Base-by-base conservation (phyloP, 2,113 vertebrate species). In the Brachyistius frenatus region DNA sequence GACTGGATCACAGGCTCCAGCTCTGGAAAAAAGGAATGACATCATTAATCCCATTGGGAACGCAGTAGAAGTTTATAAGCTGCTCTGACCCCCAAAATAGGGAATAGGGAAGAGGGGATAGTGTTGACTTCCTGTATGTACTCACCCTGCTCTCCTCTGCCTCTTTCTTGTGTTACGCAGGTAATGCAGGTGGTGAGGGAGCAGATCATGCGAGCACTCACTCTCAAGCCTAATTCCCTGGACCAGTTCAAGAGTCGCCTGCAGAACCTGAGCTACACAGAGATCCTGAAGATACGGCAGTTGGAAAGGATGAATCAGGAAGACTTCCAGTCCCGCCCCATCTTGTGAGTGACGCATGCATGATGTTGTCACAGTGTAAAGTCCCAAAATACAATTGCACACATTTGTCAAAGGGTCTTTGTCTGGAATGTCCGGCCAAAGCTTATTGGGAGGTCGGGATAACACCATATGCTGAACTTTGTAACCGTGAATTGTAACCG, bases 251-350 rank as follows among this genome's bases (percentile, higher is more conserved):
- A 99, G 94, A 97, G 96, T 93, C 98, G 98, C 93, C 96, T 99
- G 82, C 98, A 99, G 91, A 99, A 98, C 89, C 96, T 99, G 92
- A 99, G 97, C 94, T 99, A 99, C 94, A 97, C 98, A 0, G 98
- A 99, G 95, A 99, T 99, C 93, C 95, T 99, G 93, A 99, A 99
- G 94, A 98, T 99, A 75, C 98, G 98, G 73, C 98, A 99, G 92
- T 99, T 98, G 1, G 98, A 99, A 93, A 99, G 98, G 93, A 99
- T 99, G 98, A 99, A 99, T 94, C 98, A 99, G 90, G 98, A 99
- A 86, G 98, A 99, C 89, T 99, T 99, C 91, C 97, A 99, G 94
- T 99, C 98, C 90, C 97, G 97, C 86, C 98, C 98, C 1, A 99
- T 99, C 86, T 85, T 99, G 98, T 99, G 90, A 96, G 98, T 90